These are phyloP conservation scores for Andricus quercusramuli DNA, from an alignment of 2,888 invertebrate genomes.

Conservation along the genomic window DNA sequence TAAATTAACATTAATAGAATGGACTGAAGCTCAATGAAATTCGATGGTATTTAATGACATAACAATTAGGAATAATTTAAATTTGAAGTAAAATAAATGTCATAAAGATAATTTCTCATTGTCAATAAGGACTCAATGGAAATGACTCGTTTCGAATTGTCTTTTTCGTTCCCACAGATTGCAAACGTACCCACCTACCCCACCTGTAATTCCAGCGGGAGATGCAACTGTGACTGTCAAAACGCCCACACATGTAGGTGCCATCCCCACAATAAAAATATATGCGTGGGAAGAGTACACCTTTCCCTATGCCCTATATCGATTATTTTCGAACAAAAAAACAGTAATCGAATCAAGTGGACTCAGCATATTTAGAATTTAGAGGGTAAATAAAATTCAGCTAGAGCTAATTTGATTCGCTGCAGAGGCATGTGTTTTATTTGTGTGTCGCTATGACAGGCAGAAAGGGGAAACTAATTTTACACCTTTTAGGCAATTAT, in stretches of 20 bases:
- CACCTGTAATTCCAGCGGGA: conserved; percentile 28
- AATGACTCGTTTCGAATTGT: not conserved
- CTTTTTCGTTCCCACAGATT: conserved; percentile 26
- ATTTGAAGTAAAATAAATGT: too few species aligned
- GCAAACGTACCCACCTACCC: not conserved
- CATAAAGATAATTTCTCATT: too few species aligned
- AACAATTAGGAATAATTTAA: too few species aligned
- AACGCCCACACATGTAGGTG: conserved; percentile 33
- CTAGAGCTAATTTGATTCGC: conserved; percentile 4
- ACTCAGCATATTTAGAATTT: conserved; percentile 17
- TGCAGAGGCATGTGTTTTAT: not conserved
- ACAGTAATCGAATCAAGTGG: conserved; percentile 35
- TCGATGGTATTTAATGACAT: too few species aligned
- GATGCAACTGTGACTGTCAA: conserved; percentile 41
- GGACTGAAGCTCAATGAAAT: too few species aligned
- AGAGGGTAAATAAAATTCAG: not conserved
- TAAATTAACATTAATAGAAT: too few species aligned
- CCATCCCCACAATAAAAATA: conserved; percentile 30
- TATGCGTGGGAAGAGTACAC: conserved; percentile 38
- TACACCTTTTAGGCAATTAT: too few species aligned
- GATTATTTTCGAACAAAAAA: conserved; percentile 30
- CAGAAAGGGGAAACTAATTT: not conserved
- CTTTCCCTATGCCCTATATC: conserved; percentile 13
- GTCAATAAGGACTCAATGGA: not conserved
- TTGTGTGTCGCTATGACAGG: not conserved